Evolutionary conservation across 2,113 vertebrate genomes (phyloP), one percentile per base, ranked within the genome.

Genomic region (Beaufortia kweichowensis): DNA sequence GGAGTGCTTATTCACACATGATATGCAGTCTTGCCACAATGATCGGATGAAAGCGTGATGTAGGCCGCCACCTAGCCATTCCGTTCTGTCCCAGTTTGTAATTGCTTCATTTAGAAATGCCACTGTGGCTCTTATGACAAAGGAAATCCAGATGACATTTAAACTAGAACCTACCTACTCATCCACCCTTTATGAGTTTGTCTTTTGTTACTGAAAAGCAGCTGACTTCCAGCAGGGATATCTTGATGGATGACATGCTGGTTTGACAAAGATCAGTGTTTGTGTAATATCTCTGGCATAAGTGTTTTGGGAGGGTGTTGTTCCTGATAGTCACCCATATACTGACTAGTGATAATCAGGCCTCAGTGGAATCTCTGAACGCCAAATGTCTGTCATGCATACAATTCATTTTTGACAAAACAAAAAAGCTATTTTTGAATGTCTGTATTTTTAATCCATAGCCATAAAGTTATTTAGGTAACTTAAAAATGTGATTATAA

Each of bases 61-160:
- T 39, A 12, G 31, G 17, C 39, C 33, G 5, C 6, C 33, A 5
- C 33, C 33, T 7, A 9, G 43, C 3, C 35, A 12, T 63, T 39
- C 31, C 3, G 10, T 43, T 26, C 23, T 1, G 9, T 23, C 35
- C 35, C 7, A 26, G 63, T 28, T 28, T 28, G 63, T 28, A 19
- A 65, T 65, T 65, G 1, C 3, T 28, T 65, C 14, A 26, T 66
- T 15, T 46, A 46, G 63, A 66, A 46, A 65, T 65, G 63, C 8
- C 39, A 65, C 7, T 43, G 23, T 64, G 43, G 43, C 43, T 46
- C 43, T 46, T 46, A 17, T 46, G 7, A 8, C 21, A 41, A 64
- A 41, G 6, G 12, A 28, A 65, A 66, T 46, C 39, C 23, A 46
- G 31, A 19, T 66, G 63, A 46, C 39, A 46, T 65, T 65, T 65